Evolutionary conservation across 2,113 vertebrate genomes (phyloP), one percentile per base, ranked within the genome.

Genomic region (Dasyornis broadbenti): DNA sequence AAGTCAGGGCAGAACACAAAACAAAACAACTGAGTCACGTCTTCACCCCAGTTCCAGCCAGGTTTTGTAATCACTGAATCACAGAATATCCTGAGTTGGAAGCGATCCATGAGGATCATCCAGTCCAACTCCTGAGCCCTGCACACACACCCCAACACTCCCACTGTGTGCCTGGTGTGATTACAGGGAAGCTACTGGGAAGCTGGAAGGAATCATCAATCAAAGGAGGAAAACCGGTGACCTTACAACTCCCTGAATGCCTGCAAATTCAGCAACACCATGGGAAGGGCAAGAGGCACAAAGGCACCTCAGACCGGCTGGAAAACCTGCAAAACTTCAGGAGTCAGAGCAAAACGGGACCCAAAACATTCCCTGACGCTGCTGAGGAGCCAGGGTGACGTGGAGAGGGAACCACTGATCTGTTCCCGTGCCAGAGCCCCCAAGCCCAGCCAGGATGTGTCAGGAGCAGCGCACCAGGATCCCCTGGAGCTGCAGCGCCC

Each of bases 131-230:
- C 37, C 61, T 21, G 33, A n/a, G 39, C 28, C 23, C 59, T 27
- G 45, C 64, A 61, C 45, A 28, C 7, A 22, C 63, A 37, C 3
- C 45, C 27, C 73, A 20, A 4, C 49, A 10, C 11, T 13, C 45
- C 63, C 71, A 35, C 0, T 3, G 1, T 3, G 57, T 21, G 33
- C 16, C n/a, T 37, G 2, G 2, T 3, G 53, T 15, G 33, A 1
- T 5, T 8, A 2, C 0, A 15, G 52, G 52, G 61, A 26, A 73
- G 50, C 14, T 28, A 2, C 15, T 5, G 28, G n/a, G 15, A 30
- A 53, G 35, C 2, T 15, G 78, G n/a, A 13, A 47, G 40, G 37
- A 56, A 49, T 30, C 35, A 10, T 0, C 24, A 26, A 5, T 1
- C 20, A 17, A 63, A 80, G 22, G 39, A 15, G 23, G 54, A 13